Base-by-base conservation (phyloP, 2,113 vertebrate species). In the Neotoma lepida region DNA sequence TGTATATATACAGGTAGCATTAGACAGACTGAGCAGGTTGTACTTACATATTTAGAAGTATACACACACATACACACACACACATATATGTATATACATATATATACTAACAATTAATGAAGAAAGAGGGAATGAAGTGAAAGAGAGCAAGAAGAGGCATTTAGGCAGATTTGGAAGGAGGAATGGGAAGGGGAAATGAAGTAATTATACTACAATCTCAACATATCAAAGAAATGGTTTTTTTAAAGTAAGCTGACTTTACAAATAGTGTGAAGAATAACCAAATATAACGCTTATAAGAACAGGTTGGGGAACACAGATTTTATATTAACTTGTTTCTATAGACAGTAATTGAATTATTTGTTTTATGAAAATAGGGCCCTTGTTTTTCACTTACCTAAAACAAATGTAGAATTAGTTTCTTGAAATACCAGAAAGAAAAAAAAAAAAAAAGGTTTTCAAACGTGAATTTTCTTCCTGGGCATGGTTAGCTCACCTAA, bases 251-350 rank as follows among this genome's bases (percentile, higher is more conserved):
- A 98, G 89, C 88, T 96, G 85, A 97, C 88, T 95, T 96, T 97
- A 93, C 54, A 14, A 2, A 96, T 85, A 97, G 87, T 77, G 61
- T 76, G 94, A 94, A 97, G 87, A 86, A 96, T 97, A 97, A 96
- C 97, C 95, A 97, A 98, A 98, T 97, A 94, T n/a, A 35, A 35
- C 95, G 96, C 97, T 95, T 95, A 70, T 89, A 95, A 71, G 88
- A 88, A 81, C 89, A 96, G 78, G 93, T 97, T 98, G 96, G 87
- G 95, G 61, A 95, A 56, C 89, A 87, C 95, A 94, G 93, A 95
- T 97, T 97, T 97, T 91, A 97, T 97, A 97, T 96, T 96, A 95
- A 97, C 96, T 54, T 90, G 77, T 95, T 97, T 96, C 77, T 96
- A 10, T 84, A 96, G 94, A 94, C 96, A 76, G 86, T 96, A 96